These are phyloP conservation scores for Drosophila engyochracea DNA, from an alignment of 2,888 invertebrate genomes.

Conservation along the genomic window DNA sequence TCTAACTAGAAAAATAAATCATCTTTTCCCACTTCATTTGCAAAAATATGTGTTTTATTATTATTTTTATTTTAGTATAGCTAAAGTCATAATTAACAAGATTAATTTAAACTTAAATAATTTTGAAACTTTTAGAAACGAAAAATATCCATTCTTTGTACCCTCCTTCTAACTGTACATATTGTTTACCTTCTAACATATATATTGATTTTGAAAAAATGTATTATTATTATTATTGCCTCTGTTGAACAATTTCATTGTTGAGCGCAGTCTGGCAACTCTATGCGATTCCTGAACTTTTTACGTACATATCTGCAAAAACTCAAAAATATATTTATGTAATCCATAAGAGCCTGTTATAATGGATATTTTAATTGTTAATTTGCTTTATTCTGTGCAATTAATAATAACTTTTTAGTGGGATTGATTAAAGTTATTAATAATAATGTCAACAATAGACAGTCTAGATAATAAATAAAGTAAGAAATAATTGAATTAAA, in stretches of 20 bases:
- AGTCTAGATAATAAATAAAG: no score
- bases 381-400: neutral
- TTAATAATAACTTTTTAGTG: neutral
- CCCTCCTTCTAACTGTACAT: neutral
- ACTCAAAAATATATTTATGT: neutral
- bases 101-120: neutral
- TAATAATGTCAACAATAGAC: neutral
- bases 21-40: neutral
- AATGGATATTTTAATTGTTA: neutral
- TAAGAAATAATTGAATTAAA: no score
- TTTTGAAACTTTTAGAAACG: neutral
- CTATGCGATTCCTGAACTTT: neutral
- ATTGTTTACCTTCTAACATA: neutral
- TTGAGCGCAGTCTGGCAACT: neutral
- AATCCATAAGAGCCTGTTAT: neutral
- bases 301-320: neutral
- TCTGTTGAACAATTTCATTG: neutral
- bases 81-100: neutral
- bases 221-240: neutral
- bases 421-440: neutral
- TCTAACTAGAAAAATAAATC: neutral
- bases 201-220: neutral
- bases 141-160: neutral
- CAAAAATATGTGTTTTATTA: neutral
- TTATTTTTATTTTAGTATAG: neutral